Percentiles rank a stretch among this genome's conserved stretches.
These are phyloP conservation scores for Fulica atra DNA, from an alignment of 2,113 vertebrate genomes.

Conservation along the genomic window DNA sequence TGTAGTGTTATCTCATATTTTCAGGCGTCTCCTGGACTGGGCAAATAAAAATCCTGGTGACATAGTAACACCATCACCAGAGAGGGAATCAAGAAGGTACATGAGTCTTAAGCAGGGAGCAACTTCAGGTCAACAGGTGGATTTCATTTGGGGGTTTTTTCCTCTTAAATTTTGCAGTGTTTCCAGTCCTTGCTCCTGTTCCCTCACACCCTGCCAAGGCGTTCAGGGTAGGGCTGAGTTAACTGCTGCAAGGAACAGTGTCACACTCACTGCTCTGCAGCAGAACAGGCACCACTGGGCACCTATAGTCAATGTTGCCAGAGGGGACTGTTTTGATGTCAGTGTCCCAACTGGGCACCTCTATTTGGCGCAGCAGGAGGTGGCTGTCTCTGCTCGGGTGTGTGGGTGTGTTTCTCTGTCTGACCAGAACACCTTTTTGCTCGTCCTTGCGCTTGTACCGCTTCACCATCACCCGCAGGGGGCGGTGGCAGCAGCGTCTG, in stretches of 20 bases:
- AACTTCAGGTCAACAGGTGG: background rate
- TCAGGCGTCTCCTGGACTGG: background rate
- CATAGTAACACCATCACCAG: background rate
- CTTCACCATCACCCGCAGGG: background rate
- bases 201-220: background rate
- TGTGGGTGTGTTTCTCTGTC: background rate
- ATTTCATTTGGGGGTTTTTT: background rate
- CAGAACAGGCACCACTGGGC: background rate
- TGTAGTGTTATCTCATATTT: background rate
- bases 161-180: background rate
- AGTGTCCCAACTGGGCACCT: no score
- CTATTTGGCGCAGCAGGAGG: no score
- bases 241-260: background rate
- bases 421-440: background rate
- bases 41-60: background rate
- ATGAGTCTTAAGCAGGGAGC: background rate
- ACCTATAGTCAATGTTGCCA: no score
- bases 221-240: background rate
- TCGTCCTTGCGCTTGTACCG: background rate
- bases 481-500: background rate
- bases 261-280: accelerated
- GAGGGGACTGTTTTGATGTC: no score
- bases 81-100: background rate
- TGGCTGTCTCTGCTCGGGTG: background rate
- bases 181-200: background rate